These are phyloP conservation scores for Galaxea fascicularis DNA, from an alignment of 92 coral and sea anemone species.

Conservation along the genomic window DNA sequence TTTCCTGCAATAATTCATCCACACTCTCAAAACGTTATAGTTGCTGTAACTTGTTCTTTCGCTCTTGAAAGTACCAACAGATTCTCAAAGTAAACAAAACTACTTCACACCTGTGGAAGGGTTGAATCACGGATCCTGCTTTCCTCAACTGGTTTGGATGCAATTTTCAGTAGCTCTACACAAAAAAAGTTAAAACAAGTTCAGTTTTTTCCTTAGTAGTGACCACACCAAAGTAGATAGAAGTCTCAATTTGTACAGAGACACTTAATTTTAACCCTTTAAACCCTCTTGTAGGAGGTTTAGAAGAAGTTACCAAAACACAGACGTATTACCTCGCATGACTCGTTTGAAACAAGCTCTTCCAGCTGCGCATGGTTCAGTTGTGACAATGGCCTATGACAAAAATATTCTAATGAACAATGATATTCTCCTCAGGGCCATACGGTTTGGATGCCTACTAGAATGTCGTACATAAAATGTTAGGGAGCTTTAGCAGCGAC, in stretches of 20 bases:
- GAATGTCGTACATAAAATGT: too few relatives aligned
- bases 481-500: too few relatives aligned
- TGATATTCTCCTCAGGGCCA: not conserved
- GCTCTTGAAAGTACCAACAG: not conserved
- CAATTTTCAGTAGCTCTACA: slow-evolving; percentile 73
- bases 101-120: slow-evolving; percentile 77
- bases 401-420: not conserved
- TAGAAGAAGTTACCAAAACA: not conserved
- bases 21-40: too few relatives aligned
- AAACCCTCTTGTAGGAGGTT: not conserved
- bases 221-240: not conserved
- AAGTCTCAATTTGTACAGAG: too few relatives aligned
- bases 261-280: too few relatives aligned
- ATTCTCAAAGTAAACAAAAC: not conserved
- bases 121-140: slow-evolving; percentile 79
- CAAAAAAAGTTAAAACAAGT: not conserved
- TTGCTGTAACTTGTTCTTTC: too few relatives aligned
- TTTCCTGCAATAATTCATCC: too few relatives aligned
- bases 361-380: slow-evolving; percentile 88
- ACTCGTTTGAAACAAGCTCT: slow-evolving; percentile 78
- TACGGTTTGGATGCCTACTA: too few relatives aligned
- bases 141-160: slow-evolving; percentile 70
- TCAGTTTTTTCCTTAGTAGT: not conserved
- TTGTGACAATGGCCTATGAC: slow-evolving; percentile 84
- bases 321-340: slow-evolving; percentile 71